These are phyloP conservation scores for Cephalopachus bancanus DNA, from an alignment of 2,797 vertebrate species.

Conservation along the genomic window DNA sequence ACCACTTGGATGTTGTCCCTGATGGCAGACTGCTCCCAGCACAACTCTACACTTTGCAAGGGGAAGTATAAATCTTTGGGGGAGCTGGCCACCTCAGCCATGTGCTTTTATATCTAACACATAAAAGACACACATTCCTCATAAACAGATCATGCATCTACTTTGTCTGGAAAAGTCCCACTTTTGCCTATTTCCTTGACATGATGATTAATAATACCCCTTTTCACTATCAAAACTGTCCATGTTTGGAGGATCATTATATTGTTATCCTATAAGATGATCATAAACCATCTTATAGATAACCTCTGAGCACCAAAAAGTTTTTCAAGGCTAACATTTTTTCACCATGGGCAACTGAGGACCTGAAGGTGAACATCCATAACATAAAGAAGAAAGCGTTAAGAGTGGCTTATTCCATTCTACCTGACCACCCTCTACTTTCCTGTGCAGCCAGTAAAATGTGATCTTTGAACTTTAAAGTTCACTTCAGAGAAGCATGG, in stretches of 20 bases:
- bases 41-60: not conserved
- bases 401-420: not conserved
- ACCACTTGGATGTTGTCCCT: not conserved
- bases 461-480: not conserved
- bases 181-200: conserved; percentile 10
- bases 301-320: not conserved
- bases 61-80: not conserved
- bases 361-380: not conserved
- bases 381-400: not conserved
- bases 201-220: not conserved
- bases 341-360: not conserved
- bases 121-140: not conserved
- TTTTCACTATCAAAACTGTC: not conserved
- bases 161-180: not conserved
- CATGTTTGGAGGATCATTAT: not conserved
- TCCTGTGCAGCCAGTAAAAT: not conserved
- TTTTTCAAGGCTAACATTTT: not conserved
- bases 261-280: not conserved
- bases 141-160: not conserved
- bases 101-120: not conserved
- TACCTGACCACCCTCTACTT: not conserved
- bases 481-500: conserved; percentile 4
- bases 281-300: not conserved
- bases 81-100: not conserved
- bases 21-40: not conserved